Evolutionary conservation across 1,140 invertebrate genomes (phyloP), one percentile per base, ranked within the genome.

Genomic region (Atta texana): DNA sequence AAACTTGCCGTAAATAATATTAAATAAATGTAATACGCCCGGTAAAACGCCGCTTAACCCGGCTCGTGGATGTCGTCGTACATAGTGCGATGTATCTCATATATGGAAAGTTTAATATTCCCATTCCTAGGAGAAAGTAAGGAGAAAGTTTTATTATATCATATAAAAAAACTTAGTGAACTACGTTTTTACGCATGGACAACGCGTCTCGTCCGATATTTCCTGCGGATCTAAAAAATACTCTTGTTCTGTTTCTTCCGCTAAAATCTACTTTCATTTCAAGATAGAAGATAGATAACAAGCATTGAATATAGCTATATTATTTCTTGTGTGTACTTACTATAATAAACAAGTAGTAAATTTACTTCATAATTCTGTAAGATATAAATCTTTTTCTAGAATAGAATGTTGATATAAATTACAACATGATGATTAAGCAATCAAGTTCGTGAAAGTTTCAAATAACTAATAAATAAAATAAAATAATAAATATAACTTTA

Each of bases 1-100:
- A 95, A 95, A 93, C 90, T 90, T 91, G 92, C 90, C 93, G 91
- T 95, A 95, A 95, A 95, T 95, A 95, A 95, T 95, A 94, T 94
- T 94, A 94, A 95, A 95, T 94, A 94, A 95, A 94, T 94, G 93
- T 94, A 95, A 94, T 94, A 94, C 92, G 89, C 72, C 77, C 88
- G 87, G 91, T 93, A 94, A 94, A 94, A 92, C 91, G 92, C 88
- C 94, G 92, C 92, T 94, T 94, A 93, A 87, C 87, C 77, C 55
- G 71, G 34, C 51, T 69, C 55, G 44, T 51, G n/a, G 63, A 76
- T 72, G 61, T 76, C 69, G 74, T 68, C n/a, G 55, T 57, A 55
- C 34, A 39, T n/a, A 59, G 57, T 59, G 61, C 85, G 78, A 85
- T 49, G 24, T 68, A 77, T 61, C 51, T 77, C 51, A 76, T 59